Conservation (phyloP, 2,113 vertebrate genomes). For the Pollimyrus isidori region DNA sequence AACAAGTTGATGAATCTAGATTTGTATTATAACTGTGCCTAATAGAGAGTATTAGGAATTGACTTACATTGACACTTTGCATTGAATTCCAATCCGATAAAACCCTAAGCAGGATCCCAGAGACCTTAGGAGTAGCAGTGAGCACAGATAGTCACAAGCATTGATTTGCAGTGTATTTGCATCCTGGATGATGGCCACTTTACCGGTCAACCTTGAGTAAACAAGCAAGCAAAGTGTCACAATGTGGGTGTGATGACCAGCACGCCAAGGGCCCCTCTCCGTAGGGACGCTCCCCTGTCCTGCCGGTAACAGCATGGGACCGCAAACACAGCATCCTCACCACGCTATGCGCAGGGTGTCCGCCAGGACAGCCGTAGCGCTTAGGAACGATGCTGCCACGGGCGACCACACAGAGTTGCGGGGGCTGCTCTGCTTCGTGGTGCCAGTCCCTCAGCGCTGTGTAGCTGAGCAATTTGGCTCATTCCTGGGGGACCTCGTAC, state of each 20-base stretch:
- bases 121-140: not conserved
- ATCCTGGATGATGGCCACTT: not conserved
- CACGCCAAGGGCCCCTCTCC: not conserved
- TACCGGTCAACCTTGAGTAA: not conserved
- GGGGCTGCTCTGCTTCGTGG: not conserved
- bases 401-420: not conserved
- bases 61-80: not conserved
- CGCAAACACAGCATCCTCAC: not conserved
- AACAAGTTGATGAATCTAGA: not conserved
- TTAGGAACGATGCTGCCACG: not conserved
- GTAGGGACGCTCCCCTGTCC: not conserved
- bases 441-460: not conserved
- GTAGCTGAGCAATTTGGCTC: not conserved
- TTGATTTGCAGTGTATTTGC: not conserved
- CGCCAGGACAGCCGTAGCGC: not conserved
- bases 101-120: not conserved
- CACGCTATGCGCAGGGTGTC: not conserved
- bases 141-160: not conserved
- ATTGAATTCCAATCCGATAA: not conserved
- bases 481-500: not conserved
- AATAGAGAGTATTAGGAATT: not conserved
- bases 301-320: not conserved
- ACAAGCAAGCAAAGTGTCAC: not conserved
- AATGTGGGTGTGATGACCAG: not conserved
- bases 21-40: not conserved